Percentiles rank a stretch among this genome's conserved stretches.
These are phyloP conservation scores for Melanotaenia nigrans DNA, from an alignment of 2,797 vertebrate species.

Conservation along the genomic window DNA sequence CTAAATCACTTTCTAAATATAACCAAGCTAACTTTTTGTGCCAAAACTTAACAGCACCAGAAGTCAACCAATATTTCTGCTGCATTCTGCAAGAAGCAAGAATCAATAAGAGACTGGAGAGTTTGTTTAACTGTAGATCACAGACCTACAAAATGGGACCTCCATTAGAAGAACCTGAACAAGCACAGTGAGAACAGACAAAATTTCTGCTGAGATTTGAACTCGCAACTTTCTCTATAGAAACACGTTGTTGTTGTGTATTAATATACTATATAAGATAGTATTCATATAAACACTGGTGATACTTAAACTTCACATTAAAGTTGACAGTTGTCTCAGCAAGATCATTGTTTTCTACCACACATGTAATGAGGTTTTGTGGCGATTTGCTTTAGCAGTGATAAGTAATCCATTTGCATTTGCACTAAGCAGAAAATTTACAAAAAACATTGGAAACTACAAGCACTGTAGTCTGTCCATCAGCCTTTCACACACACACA, in stretches of 20 bases:
- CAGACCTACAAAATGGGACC: background rate
- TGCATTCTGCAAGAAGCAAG: background rate
- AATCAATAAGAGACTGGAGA: background rate
- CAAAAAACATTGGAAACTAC: no score
- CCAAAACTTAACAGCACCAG: background rate
- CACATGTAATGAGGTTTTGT: constrained; percentile 37
- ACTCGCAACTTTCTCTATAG: no score
- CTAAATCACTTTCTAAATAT: background rate
- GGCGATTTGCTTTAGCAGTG: constrained; percentile 21
- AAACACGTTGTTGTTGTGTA: no score
- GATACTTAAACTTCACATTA: constrained; percentile 37
- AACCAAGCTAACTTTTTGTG: background rate
- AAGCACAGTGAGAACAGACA: no score
- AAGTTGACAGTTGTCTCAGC: constrained; percentile 31
- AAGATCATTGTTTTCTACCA: background rate
- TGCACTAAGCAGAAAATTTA: no score
- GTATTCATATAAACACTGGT: no score
- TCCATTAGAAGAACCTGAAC: background rate
- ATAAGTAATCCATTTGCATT: no score
- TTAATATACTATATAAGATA: no score
- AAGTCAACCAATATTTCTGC: background rate
- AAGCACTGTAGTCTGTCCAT: background rate
- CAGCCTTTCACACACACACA: background rate
- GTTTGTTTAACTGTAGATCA: background rate
- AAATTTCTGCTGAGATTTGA: no score